Evolutionary conservation across 1,140 invertebrate genomes (phyloP), one percentile per base, ranked within the genome.

Genomic region (Trissolcus basalis): DNA sequence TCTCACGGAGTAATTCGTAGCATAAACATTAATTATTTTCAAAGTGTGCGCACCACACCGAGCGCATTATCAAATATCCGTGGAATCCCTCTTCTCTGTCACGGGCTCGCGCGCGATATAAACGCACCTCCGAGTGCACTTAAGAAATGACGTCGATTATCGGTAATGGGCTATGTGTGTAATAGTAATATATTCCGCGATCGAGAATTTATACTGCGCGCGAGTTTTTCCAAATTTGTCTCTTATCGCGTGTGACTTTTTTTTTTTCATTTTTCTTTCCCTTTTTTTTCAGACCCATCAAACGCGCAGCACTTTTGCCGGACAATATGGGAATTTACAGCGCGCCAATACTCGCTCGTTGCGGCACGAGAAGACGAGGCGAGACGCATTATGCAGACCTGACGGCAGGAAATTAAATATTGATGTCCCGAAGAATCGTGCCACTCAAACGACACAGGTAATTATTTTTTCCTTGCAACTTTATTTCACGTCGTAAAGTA

Each of bases 131-230:
- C 19, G 19, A 36, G 44, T 15, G 63, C 65, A 55, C 58, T 77
- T 82, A 82, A 82, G 81, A 81, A 81, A 81, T 80, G 79, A 77
- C 77, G 78, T 67, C 80, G 79, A 80, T 81, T 82, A 82, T 76
- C 77, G 74, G 76, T 86, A 86, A 85, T 84, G 83, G 82, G 75
- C 39, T 84, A 80, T 72, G 70, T 81, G 70, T 80, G 80, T 83
- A 80, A 78, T 71, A 74, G 70, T 79, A 75, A 79, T 78, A 68
- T 65, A 79, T 77, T 72, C 65, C 73, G 50, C 64, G 63, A 13
- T 3, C 47, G 41, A 64, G 64, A 45, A 71, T 2, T 39, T 55
- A 69, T 48, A 59, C 60, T 27, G 53, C 48, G 49, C 49, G 47
- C 58, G 16, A 44, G n/a, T 41, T 39, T 43, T 27, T 27, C 51